phyloP scores from a whole-genome alignment of 2,888 invertebrate genomes.

The Drosophila ezoana region DNA sequence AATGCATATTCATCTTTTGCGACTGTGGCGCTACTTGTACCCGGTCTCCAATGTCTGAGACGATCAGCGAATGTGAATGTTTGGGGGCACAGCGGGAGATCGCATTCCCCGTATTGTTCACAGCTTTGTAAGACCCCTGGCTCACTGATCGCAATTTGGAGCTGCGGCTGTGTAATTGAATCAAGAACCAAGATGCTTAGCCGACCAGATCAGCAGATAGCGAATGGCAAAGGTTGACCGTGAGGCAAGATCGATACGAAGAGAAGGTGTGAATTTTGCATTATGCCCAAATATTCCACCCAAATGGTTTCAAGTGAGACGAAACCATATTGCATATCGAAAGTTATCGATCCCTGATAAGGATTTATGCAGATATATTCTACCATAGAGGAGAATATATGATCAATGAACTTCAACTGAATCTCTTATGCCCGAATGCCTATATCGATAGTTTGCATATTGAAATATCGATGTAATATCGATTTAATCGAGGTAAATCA shows the following conservation, averaged over 20 bases:
- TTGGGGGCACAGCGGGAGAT: constrained; percentile 61
- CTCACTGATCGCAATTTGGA: constrained; percentile 57
- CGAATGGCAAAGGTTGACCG: neutral
- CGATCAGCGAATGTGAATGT: constrained; percentile 59
- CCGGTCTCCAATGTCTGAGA: constrained; percentile 43
- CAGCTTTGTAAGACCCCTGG: constrained; percentile 47
- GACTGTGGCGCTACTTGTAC: constrained; percentile 64
- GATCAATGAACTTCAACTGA: no score
- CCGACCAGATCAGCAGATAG: constrained; percentile 14
- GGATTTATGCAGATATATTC: no score
- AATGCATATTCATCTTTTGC: constrained; percentile 57
- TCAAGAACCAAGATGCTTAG: constrained; percentile 22
- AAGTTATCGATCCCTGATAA: no score
- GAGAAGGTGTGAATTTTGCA: constrained; percentile 35
- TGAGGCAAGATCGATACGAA: neutral
- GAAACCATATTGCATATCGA: neutral
- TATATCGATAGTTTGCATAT: no score
- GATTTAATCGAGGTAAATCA: no score
- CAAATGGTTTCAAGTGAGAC: constrained; percentile 2
- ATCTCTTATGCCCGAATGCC: no score
- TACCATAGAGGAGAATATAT: no score
- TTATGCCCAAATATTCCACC: constrained; percentile 12
- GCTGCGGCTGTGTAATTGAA: constrained; percentile 65
- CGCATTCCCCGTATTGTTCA: constrained; percentile 55
- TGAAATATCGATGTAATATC: no score